A percentile compares a stretch with the other conserved stretches of the same genome.
Evolutionary conservation across 2,888 invertebrate species (phyloP).

Genomic region (Perizoma affinitatum): DNA sequence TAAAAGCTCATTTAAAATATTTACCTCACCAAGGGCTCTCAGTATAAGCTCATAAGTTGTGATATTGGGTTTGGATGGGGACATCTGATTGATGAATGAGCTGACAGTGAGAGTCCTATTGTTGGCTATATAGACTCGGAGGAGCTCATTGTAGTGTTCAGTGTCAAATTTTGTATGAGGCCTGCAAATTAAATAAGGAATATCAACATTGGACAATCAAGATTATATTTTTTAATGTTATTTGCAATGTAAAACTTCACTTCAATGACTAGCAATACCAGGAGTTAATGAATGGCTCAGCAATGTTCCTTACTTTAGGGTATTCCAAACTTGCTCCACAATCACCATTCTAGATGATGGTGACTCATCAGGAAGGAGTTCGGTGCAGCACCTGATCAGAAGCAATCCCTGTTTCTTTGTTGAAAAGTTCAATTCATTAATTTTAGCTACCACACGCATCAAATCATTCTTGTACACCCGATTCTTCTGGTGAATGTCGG

Average conservation of each 20-base stretch:
- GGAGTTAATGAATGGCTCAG: too few species aligned
- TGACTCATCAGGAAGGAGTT: constrained; percentile 79
- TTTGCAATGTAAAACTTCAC: too few species aligned
- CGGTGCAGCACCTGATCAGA: constrained; percentile 83
- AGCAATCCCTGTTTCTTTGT: constrained; percentile 73
- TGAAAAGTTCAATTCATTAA: constrained; percentile 67
- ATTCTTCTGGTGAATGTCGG: constrained; percentile 71
- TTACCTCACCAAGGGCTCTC: constrained; percentile 81
- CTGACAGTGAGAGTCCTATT: constrained; percentile 66
- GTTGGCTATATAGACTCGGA: constrained; percentile 85
- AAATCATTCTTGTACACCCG: constrained; percentile 78
- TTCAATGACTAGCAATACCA: too few species aligned
- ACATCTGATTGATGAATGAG: constrained; percentile 76
- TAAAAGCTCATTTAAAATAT: too few species aligned
- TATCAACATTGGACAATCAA: too few species aligned
- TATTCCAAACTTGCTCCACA: constrained; percentile 81
- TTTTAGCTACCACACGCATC: constrained; percentile 59
- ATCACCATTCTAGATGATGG: constrained; percentile 72
- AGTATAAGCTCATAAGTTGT: constrained; percentile 84
- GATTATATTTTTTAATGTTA: too few species aligned
- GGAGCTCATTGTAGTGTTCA: constrained; percentile 82
- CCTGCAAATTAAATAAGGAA: constrained; percentile 43
- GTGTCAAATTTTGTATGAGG: constrained; percentile 68
- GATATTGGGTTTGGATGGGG: constrained; percentile 70
- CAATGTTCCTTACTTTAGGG: constrained; percentile 65